Conservation (phyloP, 2,113 vertebrate species). For the Onychostoma macrolepis region DNA sequence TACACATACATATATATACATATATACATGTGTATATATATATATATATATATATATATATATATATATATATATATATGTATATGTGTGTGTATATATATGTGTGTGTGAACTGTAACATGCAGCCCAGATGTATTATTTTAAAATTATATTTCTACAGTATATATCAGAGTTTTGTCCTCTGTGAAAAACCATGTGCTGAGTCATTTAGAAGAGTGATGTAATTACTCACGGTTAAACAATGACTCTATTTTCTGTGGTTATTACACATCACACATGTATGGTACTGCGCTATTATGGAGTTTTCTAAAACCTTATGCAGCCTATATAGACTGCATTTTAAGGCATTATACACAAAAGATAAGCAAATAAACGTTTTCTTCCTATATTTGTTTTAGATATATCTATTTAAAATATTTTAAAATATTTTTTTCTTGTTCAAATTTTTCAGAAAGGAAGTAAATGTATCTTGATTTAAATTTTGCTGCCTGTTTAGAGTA, state of each 20-base stretch:
- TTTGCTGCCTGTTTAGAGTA: too few species aligned
- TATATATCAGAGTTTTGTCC: background rate
- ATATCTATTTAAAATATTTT: background rate
- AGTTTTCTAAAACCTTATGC: background rate
- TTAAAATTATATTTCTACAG: background rate
- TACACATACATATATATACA: too few species aligned
- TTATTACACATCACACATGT: background rate
- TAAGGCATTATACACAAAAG: background rate
- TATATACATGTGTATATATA: too few species aligned
- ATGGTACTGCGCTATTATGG: background rate
- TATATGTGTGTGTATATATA: background rate
- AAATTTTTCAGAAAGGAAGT: background rate
- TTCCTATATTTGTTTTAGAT: too few species aligned
- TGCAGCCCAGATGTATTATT: background rate
- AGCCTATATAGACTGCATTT: background rate
- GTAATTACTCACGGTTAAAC: background rate
- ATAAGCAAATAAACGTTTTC: background rate
- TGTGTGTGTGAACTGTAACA: background rate
- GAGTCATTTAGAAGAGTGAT: constrained; percentile 5
- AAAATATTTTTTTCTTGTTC: too few species aligned
- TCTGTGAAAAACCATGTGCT: background rate
- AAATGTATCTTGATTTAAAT: background rate
- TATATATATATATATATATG: too few species aligned
- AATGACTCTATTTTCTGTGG: background rate
- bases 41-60: too few species aligned